Base-by-base conservation (phyloP, 2,113 vertebrate genomes). In the Tretioscincus oriximinensis region DNA sequence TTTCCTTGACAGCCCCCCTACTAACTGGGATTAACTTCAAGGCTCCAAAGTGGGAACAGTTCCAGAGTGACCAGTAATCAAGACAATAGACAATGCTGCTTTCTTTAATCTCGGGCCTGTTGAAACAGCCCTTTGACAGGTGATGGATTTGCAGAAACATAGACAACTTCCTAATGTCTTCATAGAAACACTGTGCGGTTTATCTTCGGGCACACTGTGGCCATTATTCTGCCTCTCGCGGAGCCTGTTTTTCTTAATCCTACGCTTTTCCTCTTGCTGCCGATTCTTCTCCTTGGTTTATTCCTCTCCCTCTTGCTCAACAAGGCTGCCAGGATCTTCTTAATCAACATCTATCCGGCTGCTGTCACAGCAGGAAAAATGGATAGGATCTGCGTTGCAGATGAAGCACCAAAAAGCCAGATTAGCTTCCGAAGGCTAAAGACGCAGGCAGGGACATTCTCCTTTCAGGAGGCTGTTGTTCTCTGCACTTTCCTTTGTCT, bases 351-450 rank as follows among this genome's bases (percentile, higher is more conserved):
- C 87, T 87, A 86, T 78, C 88, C 84, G 89, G 90, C 92, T 92
- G 91, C 89, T 93, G 90, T 90, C 90, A 90, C 89, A 90, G 92
- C 81, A 76, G 81, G 81, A 73, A 92, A 41, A 90, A 94, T 87
- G 90, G 88, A 93, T 93, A 90, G 88, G 88, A 90, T 93, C 89
- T 92, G 92, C 90, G 90, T 87, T 92, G 90, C 91, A 93, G 86
- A 93, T 91, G 82, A 92, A 89, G 91, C 87, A 81, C 80, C 65
- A 83, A 88, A 87, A 86, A 83, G 85, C 84, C 85, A 88, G 83
- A 89, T 91, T 91, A 90, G 85, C 88, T 66, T 11, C 65, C 5
- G 28, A 28, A 16, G 65, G 28, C 78, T 83, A 88, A 41, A 84
- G 78, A 85, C 83, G 77, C 84, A 71, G 78, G 85, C 81, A 67